Evolutionary conservation across 2,888 invertebrate genomes (phyloP).

Genomic region (Amphimallon solstitiale): DNA sequence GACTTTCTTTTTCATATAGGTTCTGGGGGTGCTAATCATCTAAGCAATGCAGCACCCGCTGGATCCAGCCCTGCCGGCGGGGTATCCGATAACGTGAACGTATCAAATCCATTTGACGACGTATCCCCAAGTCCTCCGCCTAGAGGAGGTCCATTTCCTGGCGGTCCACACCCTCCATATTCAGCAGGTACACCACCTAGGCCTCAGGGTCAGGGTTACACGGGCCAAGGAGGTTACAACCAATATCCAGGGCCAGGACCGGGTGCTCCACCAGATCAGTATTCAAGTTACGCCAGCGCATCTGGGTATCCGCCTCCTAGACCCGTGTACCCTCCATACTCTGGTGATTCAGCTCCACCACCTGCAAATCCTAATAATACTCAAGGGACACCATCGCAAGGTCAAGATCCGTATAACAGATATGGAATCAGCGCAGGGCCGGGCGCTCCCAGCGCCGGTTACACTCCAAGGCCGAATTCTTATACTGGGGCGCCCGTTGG

Average conservation of each 20-base stretch:
- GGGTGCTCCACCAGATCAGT: slow-evolving; percentile 65
- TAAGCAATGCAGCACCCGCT: slow-evolving; percentile 60
- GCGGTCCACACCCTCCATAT: slow-evolving; percentile 63
- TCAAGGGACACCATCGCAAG: slow-evolving; percentile 57
- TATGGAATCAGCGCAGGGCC: slow-evolving; percentile 54
- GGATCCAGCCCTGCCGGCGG: slow-evolving; percentile 63
- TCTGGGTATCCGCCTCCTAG: slow-evolving; percentile 68
- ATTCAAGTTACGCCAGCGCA: slow-evolving; percentile 64
- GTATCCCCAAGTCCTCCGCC: slow-evolving; percentile 67
- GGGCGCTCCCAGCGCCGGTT: slow-evolving; percentile 50
- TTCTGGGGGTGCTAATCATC: slow-evolving; percentile 61
- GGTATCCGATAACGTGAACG: slow-evolving; percentile 80
- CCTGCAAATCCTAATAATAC: slow-evolving; percentile 46
- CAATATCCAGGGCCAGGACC: slow-evolving; percentile 74
- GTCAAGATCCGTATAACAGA: slow-evolving; percentile 61
- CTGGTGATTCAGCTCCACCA: slow-evolving; percentile 65
- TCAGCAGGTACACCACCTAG: slow-evolving; percentile 62
- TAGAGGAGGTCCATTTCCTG: slow-evolving; percentile 59
- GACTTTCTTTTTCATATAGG: slow-evolving; percentile 49
- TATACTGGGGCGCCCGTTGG: slow-evolving; percentile 52
- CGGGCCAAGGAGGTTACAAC: slow-evolving; percentile 70
- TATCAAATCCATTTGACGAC: slow-evolving; percentile 89
- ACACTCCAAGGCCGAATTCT: slow-evolving; percentile 60
- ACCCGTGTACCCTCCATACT: slow-evolving; percentile 81
- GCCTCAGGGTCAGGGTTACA: slow-evolving; percentile 64